phyloP scores from a whole-genome alignment of 2,888 invertebrate genomes.

The Chymomyza fuscimana region DNA sequence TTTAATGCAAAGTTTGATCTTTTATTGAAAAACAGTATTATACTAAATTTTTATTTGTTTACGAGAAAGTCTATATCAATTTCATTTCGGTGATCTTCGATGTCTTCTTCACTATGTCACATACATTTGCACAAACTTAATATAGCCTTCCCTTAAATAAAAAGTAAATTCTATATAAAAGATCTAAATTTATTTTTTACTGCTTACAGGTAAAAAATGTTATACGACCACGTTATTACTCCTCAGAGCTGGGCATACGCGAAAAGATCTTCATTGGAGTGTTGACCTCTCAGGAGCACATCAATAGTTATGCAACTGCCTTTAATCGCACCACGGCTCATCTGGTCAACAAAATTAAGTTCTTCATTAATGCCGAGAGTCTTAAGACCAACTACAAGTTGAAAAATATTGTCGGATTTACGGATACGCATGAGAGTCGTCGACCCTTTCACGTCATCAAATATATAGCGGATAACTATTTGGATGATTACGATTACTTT shows the following conservation, averaged over 20 bases:
- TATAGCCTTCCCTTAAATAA: too few relatives aligned
- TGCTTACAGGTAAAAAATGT: slow-evolving; percentile 82
- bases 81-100: too few relatives aligned
- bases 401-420: slow-evolving; percentile 92
- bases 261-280: slow-evolving; percentile 94
- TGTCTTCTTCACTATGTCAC: too few relatives aligned
- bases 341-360: slow-evolving; percentile 90
- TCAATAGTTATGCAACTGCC: slow-evolving; percentile 87
- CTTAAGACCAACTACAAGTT: slow-evolving; percentile 81
- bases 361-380: slow-evolving; percentile 86
- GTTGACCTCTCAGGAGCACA: slow-evolving; percentile 87
- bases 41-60: too few relatives aligned
- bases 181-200: not conserved
- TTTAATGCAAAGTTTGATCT: too few relatives aligned
- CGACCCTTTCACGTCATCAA: slow-evolving; percentile 93
- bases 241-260: slow-evolving; percentile 95
- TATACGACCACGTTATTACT: slow-evolving; percentile 94
- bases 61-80: too few relatives aligned
- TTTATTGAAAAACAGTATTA: too few relatives aligned
- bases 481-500: slow-evolving; percentile 95
- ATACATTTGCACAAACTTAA: too few relatives aligned
- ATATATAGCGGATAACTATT: slow-evolving; percentile 93
- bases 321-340: slow-evolving; percentile 94
- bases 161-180: too few relatives aligned
- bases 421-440: slow-evolving; percentile 87